Evolutionary conservation across 2,113 vertebrate genomes (phyloP).

Genomic region (Zosterops hypoxanthus): DNA sequence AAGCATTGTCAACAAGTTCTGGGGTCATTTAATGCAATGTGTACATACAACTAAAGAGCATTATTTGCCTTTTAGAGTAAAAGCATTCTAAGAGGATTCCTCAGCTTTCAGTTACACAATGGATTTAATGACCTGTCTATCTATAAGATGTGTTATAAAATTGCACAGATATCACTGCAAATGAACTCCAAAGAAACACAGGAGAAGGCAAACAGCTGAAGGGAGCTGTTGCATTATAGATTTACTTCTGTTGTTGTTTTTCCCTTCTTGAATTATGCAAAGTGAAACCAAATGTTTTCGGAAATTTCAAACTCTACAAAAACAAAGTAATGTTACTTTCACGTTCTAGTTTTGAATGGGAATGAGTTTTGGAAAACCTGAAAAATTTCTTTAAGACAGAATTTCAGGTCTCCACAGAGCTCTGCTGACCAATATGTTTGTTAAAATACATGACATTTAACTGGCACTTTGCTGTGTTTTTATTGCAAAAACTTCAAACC

Average conservation of each 20-base stretch:
- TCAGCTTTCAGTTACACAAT: background rate
- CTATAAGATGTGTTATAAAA: background rate
- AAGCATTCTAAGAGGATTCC: conserved; percentile 2
- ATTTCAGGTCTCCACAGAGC: background rate
- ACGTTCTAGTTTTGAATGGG: background rate
- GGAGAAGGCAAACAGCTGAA: background rate
- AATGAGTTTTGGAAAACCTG: background rate
- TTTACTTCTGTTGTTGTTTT: background rate
- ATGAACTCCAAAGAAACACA: background rate
- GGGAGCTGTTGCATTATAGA: background rate
- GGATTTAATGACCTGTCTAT: background rate
- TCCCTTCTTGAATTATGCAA: background rate
- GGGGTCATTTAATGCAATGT: background rate
- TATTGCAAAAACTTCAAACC: background rate
- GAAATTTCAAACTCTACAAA: background rate
- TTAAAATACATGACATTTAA: background rate
- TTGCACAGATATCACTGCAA: background rate
- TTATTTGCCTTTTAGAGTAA: conserved; percentile 1
- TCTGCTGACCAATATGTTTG: background rate
- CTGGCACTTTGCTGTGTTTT: background rate
- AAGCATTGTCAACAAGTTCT: background rate
- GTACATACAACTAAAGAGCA: background rate
- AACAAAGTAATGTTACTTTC: background rate
- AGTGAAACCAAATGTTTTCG: background rate
- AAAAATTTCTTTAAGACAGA: background rate